phyloP scores from a whole-genome alignment of 2,113 vertebrate species.

The Varanus salvator region DNA sequence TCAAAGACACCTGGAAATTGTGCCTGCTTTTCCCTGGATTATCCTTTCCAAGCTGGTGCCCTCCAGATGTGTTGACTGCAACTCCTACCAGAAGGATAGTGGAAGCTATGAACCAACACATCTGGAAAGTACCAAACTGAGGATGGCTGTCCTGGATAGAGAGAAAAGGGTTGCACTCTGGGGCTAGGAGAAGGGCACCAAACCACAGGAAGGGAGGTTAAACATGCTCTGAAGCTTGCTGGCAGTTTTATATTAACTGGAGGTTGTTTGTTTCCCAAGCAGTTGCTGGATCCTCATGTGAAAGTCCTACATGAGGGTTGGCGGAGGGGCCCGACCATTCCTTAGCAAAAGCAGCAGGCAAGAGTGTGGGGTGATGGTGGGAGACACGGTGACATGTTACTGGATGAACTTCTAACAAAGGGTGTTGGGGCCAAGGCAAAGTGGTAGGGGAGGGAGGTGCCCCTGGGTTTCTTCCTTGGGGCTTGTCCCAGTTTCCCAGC shows the following conservation, averaged over 20 bases:
- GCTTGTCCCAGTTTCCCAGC: background rate
- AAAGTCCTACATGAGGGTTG: conserved; percentile 12
- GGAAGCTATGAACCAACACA: no score
- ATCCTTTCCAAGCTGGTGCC: no score
- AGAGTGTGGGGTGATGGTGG: background rate
- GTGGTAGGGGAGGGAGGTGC: no score
- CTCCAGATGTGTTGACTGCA: no score
- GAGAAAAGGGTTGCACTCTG: background rate
- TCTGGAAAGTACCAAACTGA: background rate
- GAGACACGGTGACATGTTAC: rapidly evolving
- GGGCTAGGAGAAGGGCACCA: background rate
- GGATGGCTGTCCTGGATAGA: background rate
- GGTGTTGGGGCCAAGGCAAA: background rate
- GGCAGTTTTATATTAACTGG: background rate
- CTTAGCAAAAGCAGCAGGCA: background rate
- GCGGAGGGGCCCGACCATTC: background rate
- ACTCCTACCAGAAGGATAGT: no score
- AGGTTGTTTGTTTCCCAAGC: conserved; percentile 1
- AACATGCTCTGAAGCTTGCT: background rate
- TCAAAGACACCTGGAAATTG: background rate
- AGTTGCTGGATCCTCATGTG: background rate
- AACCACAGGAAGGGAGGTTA: background rate
- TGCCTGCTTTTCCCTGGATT: no score
- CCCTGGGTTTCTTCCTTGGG: no score
- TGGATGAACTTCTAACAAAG: background rate